phyloP scores from a whole-genome alignment of 2,797 vertebrate genomes.

The Protosalanx chinensis region DNA sequence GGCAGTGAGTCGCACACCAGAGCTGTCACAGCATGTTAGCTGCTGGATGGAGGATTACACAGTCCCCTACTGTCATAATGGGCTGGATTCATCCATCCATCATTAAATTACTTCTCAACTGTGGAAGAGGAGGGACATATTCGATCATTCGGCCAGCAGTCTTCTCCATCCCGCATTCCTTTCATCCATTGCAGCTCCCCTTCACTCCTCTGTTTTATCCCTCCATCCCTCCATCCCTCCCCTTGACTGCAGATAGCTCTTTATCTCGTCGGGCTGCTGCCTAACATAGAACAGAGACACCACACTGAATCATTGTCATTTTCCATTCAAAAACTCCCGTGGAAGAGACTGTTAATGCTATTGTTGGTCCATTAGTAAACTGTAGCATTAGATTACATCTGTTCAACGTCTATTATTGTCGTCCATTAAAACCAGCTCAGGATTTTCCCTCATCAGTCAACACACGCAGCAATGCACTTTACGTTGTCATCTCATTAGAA shows the following conservation, averaged over 20 bases:
- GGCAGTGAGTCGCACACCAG: conserved; percentile 40
- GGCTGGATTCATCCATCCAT: conserved; percentile 44
- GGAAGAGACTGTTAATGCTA: not conserved
- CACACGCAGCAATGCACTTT: not conserved
- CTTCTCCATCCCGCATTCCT: conserved; percentile 25
- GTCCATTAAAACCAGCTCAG: no score
- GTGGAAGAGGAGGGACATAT: conserved; percentile 12
- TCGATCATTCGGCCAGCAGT: not conserved
- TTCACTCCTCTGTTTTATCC: conserved; percentile 41
- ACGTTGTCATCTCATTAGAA: not conserved
- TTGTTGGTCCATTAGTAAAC: conserved; percentile 5
- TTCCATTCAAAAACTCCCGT: not conserved
- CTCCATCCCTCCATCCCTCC: conserved; percentile 39
- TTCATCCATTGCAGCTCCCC: conserved; percentile 56
- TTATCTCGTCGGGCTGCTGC: conserved; percentile 35
- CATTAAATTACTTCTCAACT: conserved; percentile 26
- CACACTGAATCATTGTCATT: conserved; percentile 26
- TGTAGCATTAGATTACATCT: conserved; percentile 14
- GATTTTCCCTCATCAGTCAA: not conserved
- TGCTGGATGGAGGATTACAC: conserved; percentile 50
- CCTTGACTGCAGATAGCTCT: conserved; percentile 48
- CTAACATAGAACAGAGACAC: conserved; percentile 32
- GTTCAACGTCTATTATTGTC: no score
- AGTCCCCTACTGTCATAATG: conserved; percentile 51
- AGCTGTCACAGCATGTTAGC: conserved; percentile 60